A percentile compares a stretch with the other conserved stretches of the same genome.
These are phyloP conservation scores for Herpetotheres cachinnans DNA, from an alignment of 2,113 vertebrate genomes.

Conservation along the genomic window DNA sequence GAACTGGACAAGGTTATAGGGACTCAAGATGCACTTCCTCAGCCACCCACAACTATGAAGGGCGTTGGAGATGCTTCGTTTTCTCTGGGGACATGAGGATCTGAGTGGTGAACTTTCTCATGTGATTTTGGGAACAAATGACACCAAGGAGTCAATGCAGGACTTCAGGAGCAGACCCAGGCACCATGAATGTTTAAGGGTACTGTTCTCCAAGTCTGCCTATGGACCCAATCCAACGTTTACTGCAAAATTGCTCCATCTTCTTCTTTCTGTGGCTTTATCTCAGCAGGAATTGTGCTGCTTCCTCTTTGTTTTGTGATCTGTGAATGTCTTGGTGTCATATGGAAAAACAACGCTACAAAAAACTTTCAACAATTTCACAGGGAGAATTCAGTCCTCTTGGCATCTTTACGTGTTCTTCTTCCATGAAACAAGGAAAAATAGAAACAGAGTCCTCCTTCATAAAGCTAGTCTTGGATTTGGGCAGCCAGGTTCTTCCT, in stretches of 20 bases:
- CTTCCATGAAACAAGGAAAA: background rate
- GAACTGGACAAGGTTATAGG: background rate
- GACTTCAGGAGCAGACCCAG: background rate
- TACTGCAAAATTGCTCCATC: background rate
- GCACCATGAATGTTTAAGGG: background rate
- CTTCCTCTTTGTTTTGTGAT: background rate
- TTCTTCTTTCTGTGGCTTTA: background rate
- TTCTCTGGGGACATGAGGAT: background rate
- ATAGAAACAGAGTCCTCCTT: background rate
- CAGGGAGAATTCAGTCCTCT: background rate
- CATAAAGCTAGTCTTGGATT: background rate
- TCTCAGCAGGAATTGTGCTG: background rate
- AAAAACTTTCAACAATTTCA: background rate
- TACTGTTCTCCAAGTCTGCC: background rate
- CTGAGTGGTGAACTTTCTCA: background rate
- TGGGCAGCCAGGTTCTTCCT: background rate
- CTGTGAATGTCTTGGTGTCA: background rate
- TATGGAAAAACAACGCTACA: background rate
- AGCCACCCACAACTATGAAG: background rate
- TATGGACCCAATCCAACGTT: background rate
- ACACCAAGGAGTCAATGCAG: background rate
- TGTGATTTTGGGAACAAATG: background rate
- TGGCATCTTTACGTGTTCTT: rapidly evolving
- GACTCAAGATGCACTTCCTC: background rate
- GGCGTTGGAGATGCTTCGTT: background rate